Evolutionary conservation across 1,140 invertebrate species (phyloP).

Genomic region (Dendrolimus kikuchii): DNA sequence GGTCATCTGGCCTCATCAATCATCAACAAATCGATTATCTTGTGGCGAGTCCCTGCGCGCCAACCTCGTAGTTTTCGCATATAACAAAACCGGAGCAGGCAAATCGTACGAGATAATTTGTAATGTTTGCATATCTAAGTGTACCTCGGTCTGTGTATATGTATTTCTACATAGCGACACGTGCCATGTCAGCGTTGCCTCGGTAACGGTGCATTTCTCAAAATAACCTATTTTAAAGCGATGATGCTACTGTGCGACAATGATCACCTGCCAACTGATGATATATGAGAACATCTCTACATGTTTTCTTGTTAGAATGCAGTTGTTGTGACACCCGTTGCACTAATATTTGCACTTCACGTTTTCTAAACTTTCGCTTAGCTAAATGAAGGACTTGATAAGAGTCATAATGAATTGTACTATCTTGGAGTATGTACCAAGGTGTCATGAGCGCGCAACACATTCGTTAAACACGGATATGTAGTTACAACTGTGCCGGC

Average conservation of each 20-base stretch:
- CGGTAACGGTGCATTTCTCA: conserved; percentile 38
- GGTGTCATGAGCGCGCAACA: conserved; percentile 31
- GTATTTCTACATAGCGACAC: neutral
- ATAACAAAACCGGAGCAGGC: neutral
- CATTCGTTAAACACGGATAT: conserved; percentile 43
- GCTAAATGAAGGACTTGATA: conserved; percentile 15
- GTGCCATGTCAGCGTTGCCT: conserved; percentile 25
- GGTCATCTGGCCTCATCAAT: conserved; percentile 44
- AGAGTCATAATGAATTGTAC: conserved; percentile 16
- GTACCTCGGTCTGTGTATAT: too few species aligned
- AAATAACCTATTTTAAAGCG: conserved; percentile 30
- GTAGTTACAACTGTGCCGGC: conserved; percentile 35
- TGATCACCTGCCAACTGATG: conserved; percentile 62
- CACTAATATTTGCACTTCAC: conserved; percentile 6
- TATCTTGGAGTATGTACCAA: conserved; percentile 7
- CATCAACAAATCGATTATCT: conserved; percentile 26
- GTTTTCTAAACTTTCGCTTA: conserved; percentile 13
- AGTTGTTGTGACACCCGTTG: conserved; percentile 9
- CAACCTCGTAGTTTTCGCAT: neutral
- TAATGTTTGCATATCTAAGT: too few species aligned
- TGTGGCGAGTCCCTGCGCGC: too few species aligned
- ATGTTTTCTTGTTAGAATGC: conserved; percentile 22
- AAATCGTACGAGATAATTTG: too few species aligned
- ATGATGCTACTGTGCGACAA: conserved; percentile 35
- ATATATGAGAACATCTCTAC: conserved; percentile 63